Evolutionary conservation across 2,797 vertebrate genomes (phyloP), one percentile per base, ranked within the genome.

Genomic region (Aulostomus chinensis): DNA sequence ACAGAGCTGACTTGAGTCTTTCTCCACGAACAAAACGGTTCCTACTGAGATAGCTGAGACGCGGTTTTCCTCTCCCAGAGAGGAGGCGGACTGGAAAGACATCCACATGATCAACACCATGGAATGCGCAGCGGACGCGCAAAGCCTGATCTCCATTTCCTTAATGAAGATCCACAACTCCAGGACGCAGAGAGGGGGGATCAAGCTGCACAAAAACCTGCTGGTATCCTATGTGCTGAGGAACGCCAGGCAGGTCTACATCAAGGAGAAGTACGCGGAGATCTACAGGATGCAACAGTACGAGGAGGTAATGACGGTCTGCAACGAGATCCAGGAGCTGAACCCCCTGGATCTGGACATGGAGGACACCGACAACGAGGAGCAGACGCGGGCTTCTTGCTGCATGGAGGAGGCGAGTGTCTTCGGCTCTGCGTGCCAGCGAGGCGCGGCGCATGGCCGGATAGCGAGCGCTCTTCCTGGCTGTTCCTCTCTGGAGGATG

Each of bases 181-280:
- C 73, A 88, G 96, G 85, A 94, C 93, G 74, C 96, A 98, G 90
- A 87, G 96, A 82, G 96, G 96, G 39, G 96, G 96, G 31, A 94
- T 98, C 89, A 96, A 95, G 91, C 94, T 98, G 76, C 96, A 98
- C 92, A 95, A 96, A 86, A 98, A 96, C 89, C 96, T 98, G 66
- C 93, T 98, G 84, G 94, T 98, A 35, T 98, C 96, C 67, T 97
- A 94, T 73, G 96, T 98, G 83, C 93, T 98, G 86, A 90, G 96
- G 89, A 96, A 96, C 93, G 96, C 96, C 78, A 87, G 94, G 81
- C 96, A 97, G 89, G 92, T 97, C 79, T 97, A 98, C 92, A 93
- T 98, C 90, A 95, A 92, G 90, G 94, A 98, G 87, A 94, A 93
- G 71, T 96, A 96, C 91, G 95, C 95, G 26, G 95, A 96, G 90